Evolutionary conservation across 2,797 vertebrate species (phyloP).

Genomic region (Dermochelys coriacea): DNA sequence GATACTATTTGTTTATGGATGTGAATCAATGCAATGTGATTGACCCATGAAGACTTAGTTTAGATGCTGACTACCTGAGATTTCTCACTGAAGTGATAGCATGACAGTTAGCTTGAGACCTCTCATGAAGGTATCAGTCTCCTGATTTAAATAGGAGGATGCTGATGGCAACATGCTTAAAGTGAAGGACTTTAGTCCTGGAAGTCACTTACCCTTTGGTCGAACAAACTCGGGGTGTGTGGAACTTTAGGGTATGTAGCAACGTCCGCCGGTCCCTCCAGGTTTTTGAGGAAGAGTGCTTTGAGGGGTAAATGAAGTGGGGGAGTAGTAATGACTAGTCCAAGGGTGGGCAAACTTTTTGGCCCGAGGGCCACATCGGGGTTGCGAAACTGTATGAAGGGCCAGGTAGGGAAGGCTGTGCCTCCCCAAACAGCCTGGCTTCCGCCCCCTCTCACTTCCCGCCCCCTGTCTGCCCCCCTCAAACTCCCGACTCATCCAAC

Average conservation of each 20-base stretch:
- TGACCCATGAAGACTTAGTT: background rate
- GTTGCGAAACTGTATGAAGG: too few relatives aligned
- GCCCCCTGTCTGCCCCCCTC: too few relatives aligned
- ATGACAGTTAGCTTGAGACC: background rate
- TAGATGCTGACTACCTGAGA: background rate
- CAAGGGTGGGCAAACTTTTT: too few relatives aligned
- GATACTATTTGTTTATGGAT: background rate
- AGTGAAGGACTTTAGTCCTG: background rate
- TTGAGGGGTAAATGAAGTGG: background rate
- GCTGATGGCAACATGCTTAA: background rate
- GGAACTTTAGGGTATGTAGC: background rate
- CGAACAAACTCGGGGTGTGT: background rate
- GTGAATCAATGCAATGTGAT: background rate
- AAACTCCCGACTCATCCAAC: too few relatives aligned
- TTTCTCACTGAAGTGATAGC: background rate
- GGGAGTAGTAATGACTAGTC: background rate
- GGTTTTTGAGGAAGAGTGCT: background rate
- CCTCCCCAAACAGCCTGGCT: too few relatives aligned
- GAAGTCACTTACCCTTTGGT: background rate
- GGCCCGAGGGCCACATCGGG: too few relatives aligned
- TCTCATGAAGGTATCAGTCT: background rate
- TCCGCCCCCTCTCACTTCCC: too few relatives aligned
- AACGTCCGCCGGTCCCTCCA: background rate
- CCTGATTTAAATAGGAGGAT: background rate
- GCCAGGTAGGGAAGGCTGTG: too few relatives aligned